Conservation (phyloP, 1,140 invertebrate genomes). For the Tetragnatha versicolor region DNA sequence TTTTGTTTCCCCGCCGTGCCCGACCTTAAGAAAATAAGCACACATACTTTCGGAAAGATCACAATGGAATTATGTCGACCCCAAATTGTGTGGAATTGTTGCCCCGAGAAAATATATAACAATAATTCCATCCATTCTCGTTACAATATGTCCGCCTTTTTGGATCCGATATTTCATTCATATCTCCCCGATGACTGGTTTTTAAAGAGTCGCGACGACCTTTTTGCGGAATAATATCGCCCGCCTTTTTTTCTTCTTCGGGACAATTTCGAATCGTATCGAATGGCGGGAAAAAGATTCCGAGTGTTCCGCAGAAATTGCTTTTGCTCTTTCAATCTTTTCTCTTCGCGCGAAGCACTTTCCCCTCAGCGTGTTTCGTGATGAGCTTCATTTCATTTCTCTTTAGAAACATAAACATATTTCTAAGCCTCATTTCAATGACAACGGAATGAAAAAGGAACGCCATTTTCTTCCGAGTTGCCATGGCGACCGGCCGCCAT, state of each 20-base stretch:
- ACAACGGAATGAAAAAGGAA: conserved; percentile 48
- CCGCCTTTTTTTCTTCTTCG: no score
- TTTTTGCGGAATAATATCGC: no score
- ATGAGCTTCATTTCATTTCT: conserved; percentile 48
- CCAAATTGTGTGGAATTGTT: conserved; percentile 1
- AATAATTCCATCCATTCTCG: conserved; percentile 18
- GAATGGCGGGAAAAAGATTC: no score
- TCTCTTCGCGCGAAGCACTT: conserved; percentile 23
- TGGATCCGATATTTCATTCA: conserved; percentile 21
- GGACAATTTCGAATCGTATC: no score
- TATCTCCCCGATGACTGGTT: no score
- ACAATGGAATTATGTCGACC: neutral
- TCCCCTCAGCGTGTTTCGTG: conserved; percentile 12
- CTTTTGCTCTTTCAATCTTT: neutral
- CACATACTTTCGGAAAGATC: no score
- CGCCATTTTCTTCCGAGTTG: conserved; percentile 39
- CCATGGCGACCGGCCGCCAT: conserved; percentile 21
- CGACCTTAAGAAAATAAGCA: no score
- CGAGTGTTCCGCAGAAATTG: neutral
- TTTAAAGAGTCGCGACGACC: no score
- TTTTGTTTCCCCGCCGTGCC: neutral
- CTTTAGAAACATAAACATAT: conserved; percentile 48
- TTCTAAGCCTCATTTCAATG: conserved; percentile 42
- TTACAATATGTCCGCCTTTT: neutral
- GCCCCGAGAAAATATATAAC: neutral